A percentile compares a stretch with the other conserved stretches of the same genome.
Evolutionary conservation across 2,888 invertebrate species (phyloP).

Genomic region (Drosophila seclusa): DNA sequence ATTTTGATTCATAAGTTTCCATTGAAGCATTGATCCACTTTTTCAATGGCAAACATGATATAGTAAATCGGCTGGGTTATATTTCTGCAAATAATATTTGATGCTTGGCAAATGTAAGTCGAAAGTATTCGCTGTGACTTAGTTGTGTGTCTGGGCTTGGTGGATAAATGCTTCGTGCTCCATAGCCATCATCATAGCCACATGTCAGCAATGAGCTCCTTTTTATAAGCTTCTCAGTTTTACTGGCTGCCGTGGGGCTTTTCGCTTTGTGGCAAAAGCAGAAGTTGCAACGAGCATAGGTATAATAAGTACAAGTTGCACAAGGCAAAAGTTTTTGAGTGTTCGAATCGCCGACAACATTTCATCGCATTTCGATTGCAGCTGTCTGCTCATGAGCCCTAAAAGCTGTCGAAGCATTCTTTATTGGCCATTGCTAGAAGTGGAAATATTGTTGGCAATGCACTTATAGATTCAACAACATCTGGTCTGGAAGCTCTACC

Average conservation of each 20-base stretch:
- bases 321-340: constrained; percentile 53
- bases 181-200: constrained; percentile 5
- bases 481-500: background rate
- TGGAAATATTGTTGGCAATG: constrained; percentile 41
- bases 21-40: too few species aligned
- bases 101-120: background rate
- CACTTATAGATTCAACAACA: constrained; percentile 5
- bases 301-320: constrained; percentile 48
- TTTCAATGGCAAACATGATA: background rate
- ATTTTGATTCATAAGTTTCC: too few species aligned
- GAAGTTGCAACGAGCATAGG: constrained; percentile 24
- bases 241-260: constrained; percentile 26
- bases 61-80: background rate
- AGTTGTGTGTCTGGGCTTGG: background rate
- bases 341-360: constrained; percentile 17
- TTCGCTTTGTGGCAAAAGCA: constrained; percentile 30
- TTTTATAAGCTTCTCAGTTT: constrained; percentile 3
- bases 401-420: constrained; percentile 48
- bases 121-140: constrained; percentile 10
- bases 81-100: background rate
- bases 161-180: constrained; percentile 2
- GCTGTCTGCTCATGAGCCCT: constrained; percentile 31
- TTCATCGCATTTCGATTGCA: constrained; percentile 51
- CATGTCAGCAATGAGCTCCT: constrained; percentile 16
- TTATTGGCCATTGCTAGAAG: constrained; percentile 61